Evolutionary conservation across 2,888 invertebrate genomes (phyloP), one percentile per base, ranked within the genome.

Genomic region (Tipula confusa): DNA sequence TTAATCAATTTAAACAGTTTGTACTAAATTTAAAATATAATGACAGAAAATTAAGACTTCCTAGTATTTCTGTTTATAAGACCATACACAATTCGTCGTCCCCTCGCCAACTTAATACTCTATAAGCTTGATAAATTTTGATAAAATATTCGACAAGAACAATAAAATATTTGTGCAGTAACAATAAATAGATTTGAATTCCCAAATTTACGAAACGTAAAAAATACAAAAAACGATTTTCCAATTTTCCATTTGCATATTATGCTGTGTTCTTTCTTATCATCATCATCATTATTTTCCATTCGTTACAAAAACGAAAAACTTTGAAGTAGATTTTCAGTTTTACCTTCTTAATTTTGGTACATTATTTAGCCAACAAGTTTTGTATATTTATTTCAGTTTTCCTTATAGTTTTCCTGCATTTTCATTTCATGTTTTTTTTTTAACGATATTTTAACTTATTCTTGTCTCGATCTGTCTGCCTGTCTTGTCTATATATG

Each of bases 331-430:
- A 64, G 64, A 64, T 64, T 64, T 64, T 64, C 64, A 11, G 24
- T 43, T 43, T n/a, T 43, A 15, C 15, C 43, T 43, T 43, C 43
- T 43, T 43, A 64, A 64, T 64, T 64, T 64, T 64, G 9, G 64
- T 64, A 64, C 64, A 24, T 64, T 64, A 64, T 64, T 64, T 64
- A 64, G 64, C 64, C 64, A 64, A 64, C 64, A 64, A 64, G 64
- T 64, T 64, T 64, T 24, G 64, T 64, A 64, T 64, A 64, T 64
- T 64, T 64, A 64, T 64, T 64, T 64, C 7, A 9, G 24, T 7
- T 64, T 64, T 64, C 9, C 64, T 13, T 24, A 64, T n/a, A n/a
- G n/a, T 64, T 64, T 64, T 64, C 64, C 15, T 15, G 48, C n/a
- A 15, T 43, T 43, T 43, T 4, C 43, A 7, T 3, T 43, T 24